Evolutionary conservation across 2,113 vertebrate genomes (phyloP), one percentile per base, ranked within the genome.

Genomic region (Daubentonia madagascariensis): DNA sequence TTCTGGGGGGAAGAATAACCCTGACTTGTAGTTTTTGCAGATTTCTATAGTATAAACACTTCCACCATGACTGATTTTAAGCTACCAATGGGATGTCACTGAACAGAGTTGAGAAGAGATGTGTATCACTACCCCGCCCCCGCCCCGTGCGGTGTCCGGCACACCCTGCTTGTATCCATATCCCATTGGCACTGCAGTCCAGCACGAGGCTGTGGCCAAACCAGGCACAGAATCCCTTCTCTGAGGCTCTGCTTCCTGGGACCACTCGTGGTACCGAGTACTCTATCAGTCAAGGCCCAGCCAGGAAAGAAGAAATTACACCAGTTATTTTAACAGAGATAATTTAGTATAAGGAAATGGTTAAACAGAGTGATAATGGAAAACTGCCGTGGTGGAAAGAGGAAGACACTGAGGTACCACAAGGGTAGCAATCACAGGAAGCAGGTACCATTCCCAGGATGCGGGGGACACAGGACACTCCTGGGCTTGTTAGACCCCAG

Each of bases 71-170:
- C 45, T 68, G 57, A 68, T 35, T 76, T 68, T 87, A 76, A 88
- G 50, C 23, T 8, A 76, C 28, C 37, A 11, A 5, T 17, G 12
- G 45, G 28, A 28, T 12, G 22, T 30, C n/a, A 12, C 1, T 61
- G 79, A 35, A 68, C 50, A 37, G 67, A 76, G 59, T 78, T 63
- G 45, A 61, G 43, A 92, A 32, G 35, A 73, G 37, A 32, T 2
- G 35, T 37, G 65, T 30, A 2, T 40, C 11, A 7, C 17, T 32
- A 28, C 23, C 35, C 45, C 25, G n/a, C n/a, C n/a, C n/a, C n/a
- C n/a, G n/a, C 40, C 12, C 2, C 0, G 1, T 68, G 35, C 63
- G 28, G 25, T 6, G 1, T 20, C 22, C 45, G 17, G 48, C 9
- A 35, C 22, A 3, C 48, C 57, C 37, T n/a, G 5, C 43, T n/a